Evolutionary conservation across 2,797 vertebrate genomes (phyloP).

Genomic region (Paedocypris micromegethes): DNA sequence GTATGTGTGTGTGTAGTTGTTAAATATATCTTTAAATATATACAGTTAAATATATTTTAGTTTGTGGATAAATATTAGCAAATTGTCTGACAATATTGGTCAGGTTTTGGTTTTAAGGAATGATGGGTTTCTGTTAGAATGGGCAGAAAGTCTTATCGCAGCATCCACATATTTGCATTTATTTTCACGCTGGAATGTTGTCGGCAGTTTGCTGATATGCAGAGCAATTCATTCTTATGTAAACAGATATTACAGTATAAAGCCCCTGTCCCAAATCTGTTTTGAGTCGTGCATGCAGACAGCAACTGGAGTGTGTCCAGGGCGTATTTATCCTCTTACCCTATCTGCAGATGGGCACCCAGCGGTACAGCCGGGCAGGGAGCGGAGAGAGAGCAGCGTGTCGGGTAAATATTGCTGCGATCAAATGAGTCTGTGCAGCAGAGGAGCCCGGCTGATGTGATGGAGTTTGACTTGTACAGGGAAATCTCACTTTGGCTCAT

Average conservation of each 20-base stretch:
- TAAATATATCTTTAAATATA: no score
- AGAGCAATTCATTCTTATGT: neutral
- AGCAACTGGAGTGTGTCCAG: conserved; percentile 15
- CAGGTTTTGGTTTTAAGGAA: no score
- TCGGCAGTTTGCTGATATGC: no score
- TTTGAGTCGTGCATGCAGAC: conserved; percentile 5
- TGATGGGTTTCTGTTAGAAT: no score
- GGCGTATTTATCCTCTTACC: conserved; percentile 30
- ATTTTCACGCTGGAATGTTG: no score
- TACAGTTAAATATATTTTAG: no score
- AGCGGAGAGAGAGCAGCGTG: conserved; percentile 11
- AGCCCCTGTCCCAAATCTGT: conserved; percentile 4
- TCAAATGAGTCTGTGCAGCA: conserved; percentile 31
- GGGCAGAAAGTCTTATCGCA: no score
- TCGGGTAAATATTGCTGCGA: conserved; percentile 39
- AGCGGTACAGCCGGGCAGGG: neutral
- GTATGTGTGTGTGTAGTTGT: no score
- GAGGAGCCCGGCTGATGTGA: conserved; percentile 26
- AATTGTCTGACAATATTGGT: no score
- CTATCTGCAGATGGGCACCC: conserved; percentile 30
- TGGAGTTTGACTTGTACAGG: conserved; percentile 27
- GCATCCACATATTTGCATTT: no score
- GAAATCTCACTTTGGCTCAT: conserved; percentile 7
- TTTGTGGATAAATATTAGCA: no score
- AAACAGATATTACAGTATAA: neutral